These are phyloP conservation scores for Hormaphis cornu DNA, from an alignment of 1,140 invertebrate genomes.

Conservation along the genomic window DNA sequence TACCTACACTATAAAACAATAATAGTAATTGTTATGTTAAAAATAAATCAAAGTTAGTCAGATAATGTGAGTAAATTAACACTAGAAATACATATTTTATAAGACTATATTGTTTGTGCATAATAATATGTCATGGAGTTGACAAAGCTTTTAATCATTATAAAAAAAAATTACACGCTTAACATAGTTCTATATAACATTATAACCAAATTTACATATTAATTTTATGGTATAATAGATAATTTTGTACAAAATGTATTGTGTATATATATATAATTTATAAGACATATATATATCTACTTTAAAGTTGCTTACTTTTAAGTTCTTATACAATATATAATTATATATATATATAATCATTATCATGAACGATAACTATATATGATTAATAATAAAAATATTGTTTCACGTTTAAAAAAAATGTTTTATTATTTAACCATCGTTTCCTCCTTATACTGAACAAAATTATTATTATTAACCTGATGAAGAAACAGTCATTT, in stretches of 20 bases:
- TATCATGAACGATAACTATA: slow-evolving; percentile 26
- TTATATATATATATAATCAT: slow-evolving; percentile 31
- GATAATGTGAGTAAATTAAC: no score
- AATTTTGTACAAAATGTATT: slow-evolving; percentile 30
- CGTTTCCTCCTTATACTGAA: no score
- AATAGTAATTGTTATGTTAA: no score
- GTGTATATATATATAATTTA: slow-evolving; percentile 32
- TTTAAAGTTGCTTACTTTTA: slow-evolving; percentile 31
- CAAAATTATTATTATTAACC: no score
- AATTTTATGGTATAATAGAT: slow-evolving; percentile 21
- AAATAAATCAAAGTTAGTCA: no score
- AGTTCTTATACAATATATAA: slow-evolving; percentile 29
- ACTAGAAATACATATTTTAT: no score
- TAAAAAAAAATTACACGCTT: slow-evolving; percentile 12
- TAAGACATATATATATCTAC: slow-evolving; percentile 17
- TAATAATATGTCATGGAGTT: not conserved
- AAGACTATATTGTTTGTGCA: no score
- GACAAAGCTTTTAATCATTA: slow-evolving; percentile 4
- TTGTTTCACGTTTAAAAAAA: slow-evolving; percentile 28
- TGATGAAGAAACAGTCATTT: no score
- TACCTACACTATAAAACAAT: no score
- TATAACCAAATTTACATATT: not conserved
- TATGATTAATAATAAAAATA: slow-evolving; percentile 27
- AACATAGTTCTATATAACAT: slow-evolving; percentile 1
- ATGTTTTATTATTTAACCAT: not conserved